Evolutionary conservation across 2,888 invertebrate species (phyloP).

Genomic region (Lithophane semibrunnea): DNA sequence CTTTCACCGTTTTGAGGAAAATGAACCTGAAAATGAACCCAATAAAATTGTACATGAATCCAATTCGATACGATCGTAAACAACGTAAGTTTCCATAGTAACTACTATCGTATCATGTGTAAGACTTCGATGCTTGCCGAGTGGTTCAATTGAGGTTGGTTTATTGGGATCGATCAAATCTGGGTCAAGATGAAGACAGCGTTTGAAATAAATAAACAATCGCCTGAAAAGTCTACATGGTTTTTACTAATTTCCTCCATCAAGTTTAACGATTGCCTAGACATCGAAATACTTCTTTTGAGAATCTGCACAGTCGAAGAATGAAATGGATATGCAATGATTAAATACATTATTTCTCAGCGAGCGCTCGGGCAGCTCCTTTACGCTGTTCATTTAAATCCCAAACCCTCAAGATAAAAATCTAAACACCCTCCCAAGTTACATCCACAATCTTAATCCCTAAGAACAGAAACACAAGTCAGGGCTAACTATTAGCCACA

Average conservation of each 20-base stretch:
- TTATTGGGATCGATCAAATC: constrained; percentile 11
- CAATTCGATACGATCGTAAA: neutral
- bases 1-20: neutral
- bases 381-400: neutral
- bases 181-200: constrained; percentile 25
- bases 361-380: too few species aligned
- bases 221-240: neutral
- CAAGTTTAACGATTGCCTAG: neutral
- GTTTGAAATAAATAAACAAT: constrained; percentile 12
- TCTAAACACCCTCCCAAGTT: neutral
- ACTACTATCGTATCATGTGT: neutral
- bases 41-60: neutral
- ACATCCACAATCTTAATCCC: constrained; percentile 38
- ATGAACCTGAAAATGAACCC: neutral
- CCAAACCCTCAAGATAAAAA: neutral
- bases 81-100: neutral
- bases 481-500: constrained; percentile 57
- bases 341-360: neutral
- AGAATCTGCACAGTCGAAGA: neutral
- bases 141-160: constrained; percentile 1
- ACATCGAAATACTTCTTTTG: neutral
- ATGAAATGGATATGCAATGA: neutral
- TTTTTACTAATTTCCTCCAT: neutral
- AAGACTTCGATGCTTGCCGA: neutral
- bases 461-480: constrained; percentile 40